These are phyloP conservation scores for Zygogramma bicolorata DNA, from an alignment of 2,888 invertebrate genomes.

Conservation along the genomic window DNA sequence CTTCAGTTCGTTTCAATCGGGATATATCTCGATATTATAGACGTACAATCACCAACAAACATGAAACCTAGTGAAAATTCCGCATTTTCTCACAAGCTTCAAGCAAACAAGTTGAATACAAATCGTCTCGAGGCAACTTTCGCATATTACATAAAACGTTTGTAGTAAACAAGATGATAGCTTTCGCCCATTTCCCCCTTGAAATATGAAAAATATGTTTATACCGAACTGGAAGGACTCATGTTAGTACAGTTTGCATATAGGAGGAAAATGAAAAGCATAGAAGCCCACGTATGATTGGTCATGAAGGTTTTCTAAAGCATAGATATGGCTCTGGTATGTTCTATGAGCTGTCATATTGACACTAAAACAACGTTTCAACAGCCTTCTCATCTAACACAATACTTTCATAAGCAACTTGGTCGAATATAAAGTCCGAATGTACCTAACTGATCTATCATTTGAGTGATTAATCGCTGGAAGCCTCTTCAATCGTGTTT, in stretches of 20 bases:
- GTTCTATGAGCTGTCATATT: too few relatives aligned
- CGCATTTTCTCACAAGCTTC: neutral
- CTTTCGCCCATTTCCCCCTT: neutral
- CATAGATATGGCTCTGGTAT: too few relatives aligned
- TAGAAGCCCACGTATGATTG: neutral
- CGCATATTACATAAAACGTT: neutral
- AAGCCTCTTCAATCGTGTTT: too few relatives aligned
- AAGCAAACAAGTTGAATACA: neutral
- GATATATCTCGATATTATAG: neutral
- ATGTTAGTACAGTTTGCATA: neutral
- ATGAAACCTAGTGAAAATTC: too few relatives aligned
- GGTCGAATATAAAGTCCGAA: too few relatives aligned
- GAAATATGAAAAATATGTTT: neutral
- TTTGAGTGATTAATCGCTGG: too few relatives aligned
- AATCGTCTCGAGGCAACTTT: neutral
- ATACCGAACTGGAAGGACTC: neutral
- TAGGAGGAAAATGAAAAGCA: neutral
- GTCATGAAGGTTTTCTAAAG: neutral
- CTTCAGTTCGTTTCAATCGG: too few relatives aligned
- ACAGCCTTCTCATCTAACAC: too few relatives aligned
- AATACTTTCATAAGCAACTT: too few relatives aligned
- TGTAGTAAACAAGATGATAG: neutral
- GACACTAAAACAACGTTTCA: too few relatives aligned
- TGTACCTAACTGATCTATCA: too few relatives aligned
- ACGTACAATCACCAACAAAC: neutral